Evolutionary conservation across 2,797 vertebrate genomes (phyloP).

Genomic region (Poecilia velifera): DNA sequence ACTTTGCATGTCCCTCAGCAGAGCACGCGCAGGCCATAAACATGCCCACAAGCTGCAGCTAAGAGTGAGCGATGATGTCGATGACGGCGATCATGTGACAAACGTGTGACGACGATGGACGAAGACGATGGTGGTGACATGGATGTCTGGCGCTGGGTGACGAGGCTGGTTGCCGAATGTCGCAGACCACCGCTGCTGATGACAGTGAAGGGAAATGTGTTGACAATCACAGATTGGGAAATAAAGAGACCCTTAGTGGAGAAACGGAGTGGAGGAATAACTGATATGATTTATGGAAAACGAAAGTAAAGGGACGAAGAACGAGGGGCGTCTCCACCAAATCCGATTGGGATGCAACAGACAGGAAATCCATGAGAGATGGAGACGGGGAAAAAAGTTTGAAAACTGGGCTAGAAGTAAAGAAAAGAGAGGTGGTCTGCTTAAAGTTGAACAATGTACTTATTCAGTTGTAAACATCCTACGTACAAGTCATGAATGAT

Average conservation of each 20-base stretch:
- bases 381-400: neutral
- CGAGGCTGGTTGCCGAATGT: neutral
- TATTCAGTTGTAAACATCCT: neutral
- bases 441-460: neutral
- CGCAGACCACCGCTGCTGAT: neutral
- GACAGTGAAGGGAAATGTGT: neutral
- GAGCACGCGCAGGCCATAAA: conserved; percentile 1
- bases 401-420: neutral
- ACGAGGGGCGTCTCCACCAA: conserved; percentile 1
- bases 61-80: neutral
- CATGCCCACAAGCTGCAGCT: neutral
- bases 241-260: neutral
- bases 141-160: neutral
- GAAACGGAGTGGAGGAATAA: neutral
- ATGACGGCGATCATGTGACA: conserved; percentile 14
- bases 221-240: neutral
- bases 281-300: neutral
- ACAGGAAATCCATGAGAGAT: conserved; percentile 26
- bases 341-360: neutral
- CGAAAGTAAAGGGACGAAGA: neutral
- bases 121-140: neutral
- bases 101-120: neutral
- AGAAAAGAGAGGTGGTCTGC: neutral
- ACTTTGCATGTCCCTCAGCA: conserved; percentile 4
- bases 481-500: neutral